A percentile compares a stretch with the other conserved stretches of the same genome.
These are phyloP conservation scores for Atherinomorus stipes DNA, from an alignment of 2,113 vertebrate species.

Conservation along the genomic window DNA sequence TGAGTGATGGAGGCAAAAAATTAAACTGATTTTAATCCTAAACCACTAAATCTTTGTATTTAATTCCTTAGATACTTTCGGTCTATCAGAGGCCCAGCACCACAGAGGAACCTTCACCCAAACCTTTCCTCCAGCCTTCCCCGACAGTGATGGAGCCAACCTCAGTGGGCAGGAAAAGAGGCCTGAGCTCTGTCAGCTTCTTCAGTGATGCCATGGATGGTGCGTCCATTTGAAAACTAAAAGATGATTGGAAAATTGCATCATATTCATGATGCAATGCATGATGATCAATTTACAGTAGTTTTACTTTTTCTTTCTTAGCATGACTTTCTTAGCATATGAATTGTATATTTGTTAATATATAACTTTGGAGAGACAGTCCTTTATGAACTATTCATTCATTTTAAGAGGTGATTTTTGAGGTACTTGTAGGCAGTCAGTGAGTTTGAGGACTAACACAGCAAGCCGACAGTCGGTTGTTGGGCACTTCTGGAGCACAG, in stretches of 20 bases:
- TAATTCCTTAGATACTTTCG: slow-evolving; percentile 6
- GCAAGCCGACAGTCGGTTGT: too few species aligned
- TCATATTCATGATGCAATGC: background rate
- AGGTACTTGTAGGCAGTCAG: too few species aligned
- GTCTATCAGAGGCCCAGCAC: slow-evolving; percentile 54
- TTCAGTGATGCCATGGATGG: slow-evolving; percentile 96
- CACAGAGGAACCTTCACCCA: slow-evolving; percentile 56
- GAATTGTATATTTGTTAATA: too few species aligned
- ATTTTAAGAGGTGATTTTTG: too few species aligned
- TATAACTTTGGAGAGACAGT: too few species aligned
- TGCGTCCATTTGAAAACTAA: slow-evolving; percentile 61
- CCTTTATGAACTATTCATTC: too few species aligned
- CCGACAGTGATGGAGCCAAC: slow-evolving; percentile 82
- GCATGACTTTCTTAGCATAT: background rate
- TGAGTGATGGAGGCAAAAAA: slow-evolving; percentile 71
- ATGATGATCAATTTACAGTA: too few species aligned
- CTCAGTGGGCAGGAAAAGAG: slow-evolving; percentile 86
- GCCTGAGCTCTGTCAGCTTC: slow-evolving; percentile 93
- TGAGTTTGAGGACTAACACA: too few species aligned
- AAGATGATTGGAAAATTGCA: background rate
- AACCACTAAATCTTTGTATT: background rate
- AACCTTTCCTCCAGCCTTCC: slow-evolving; percentile 75
- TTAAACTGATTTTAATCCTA: background rate
- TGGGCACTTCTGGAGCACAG: too few species aligned
- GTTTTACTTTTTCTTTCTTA: background rate